Evolutionary conservation across 2,113 vertebrate species (phyloP).

Genomic region (Riparia riparia): DNA sequence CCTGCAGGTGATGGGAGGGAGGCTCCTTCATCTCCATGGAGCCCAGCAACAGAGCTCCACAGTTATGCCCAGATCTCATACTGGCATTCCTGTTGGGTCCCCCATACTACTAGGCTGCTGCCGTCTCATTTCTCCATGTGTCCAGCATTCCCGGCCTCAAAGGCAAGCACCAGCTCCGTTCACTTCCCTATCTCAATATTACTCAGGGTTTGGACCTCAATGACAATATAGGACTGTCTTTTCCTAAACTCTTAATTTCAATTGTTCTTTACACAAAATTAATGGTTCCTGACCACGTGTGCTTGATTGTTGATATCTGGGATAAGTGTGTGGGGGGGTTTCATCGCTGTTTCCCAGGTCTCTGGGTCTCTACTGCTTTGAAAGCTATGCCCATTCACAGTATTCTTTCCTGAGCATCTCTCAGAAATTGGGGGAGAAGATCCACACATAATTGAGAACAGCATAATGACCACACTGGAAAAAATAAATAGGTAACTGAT

Average conservation of each 20-base stretch:
- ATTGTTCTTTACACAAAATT: not conserved
- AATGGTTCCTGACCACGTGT: not conserved
- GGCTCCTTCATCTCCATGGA: not conserved
- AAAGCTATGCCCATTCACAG: not conserved
- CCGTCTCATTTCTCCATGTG: not conserved
- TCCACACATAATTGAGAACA: not conserved
- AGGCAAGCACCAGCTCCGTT: not conserved
- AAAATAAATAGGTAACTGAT: not conserved
- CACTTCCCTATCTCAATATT: not conserved
- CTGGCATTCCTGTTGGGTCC: not conserved
- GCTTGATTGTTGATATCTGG: not conserved
- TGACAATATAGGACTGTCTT: not conserved
- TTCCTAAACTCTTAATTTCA: not conserved
- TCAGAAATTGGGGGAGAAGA: not conserved
- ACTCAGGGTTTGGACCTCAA: not conserved
- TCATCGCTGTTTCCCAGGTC: not conserved
- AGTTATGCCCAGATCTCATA: not conserved
- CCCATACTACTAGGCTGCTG: not conserved
- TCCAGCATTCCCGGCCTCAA: not conserved
- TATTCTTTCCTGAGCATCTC: not conserved
- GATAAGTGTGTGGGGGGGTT: not conserved
- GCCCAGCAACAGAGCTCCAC: not conserved
- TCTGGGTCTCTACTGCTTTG: not conserved
- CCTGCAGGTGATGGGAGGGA: too few relatives aligned
- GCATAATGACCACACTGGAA: not conserved